Conservation (phyloP, 2,113 vertebrate genomes). For the Laticauda laticaudata region DNA sequence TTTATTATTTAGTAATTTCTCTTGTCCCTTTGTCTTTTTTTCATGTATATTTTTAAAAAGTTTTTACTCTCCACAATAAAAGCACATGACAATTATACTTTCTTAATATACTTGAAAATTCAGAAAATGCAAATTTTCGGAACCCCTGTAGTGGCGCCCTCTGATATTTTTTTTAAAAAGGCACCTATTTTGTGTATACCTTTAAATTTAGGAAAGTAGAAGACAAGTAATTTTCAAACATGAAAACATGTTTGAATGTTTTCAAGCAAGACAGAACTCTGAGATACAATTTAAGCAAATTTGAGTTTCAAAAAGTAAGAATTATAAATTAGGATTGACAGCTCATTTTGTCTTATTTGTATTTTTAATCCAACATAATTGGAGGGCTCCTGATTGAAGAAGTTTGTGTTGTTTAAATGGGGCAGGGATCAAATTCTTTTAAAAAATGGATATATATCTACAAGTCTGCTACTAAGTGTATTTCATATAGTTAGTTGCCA, state of each 20-base stretch:
- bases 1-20: not conserved
- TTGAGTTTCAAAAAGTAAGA: not conserved
- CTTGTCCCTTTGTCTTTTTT: not conserved
- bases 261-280: not conserved
- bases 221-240: not conserved
- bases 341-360: not conserved
- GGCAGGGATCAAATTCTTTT: not conserved
- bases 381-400: not conserved
- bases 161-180: too few relatives aligned
- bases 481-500: slow-evolving; percentile 28
- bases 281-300: not conserved
- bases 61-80: not conserved
- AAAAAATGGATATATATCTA: not conserved
- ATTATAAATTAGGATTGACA: not conserved
- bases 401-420: not conserved
- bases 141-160: not conserved
- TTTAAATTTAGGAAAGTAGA: not conserved
- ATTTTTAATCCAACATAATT: not conserved
- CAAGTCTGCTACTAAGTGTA: not conserved
- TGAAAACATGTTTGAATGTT: not conserved
- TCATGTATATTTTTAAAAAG: not conserved
- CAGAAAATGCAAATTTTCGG: not conserved
- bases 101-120: not conserved
- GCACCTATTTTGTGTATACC: not conserved
- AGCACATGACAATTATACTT: not conserved